Percentiles rank a stretch among this genome's conserved stretches.
These are phyloP conservation scores for Rhingia rostrata DNA, from an alignment of 2,888 invertebrate species.

Conservation along the genomic window DNA sequence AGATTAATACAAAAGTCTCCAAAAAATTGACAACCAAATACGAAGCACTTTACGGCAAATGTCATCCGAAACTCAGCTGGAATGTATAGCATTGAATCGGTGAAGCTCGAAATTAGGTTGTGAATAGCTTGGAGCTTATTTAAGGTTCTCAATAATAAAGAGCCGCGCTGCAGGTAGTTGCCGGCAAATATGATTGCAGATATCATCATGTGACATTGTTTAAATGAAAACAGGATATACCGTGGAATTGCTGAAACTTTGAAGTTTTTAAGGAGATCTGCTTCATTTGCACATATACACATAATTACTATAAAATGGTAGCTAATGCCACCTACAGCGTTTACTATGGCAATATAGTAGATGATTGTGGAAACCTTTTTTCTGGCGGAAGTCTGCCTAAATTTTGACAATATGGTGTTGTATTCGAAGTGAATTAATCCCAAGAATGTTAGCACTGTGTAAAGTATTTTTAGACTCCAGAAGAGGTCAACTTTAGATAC, in stretches of 20 bases:
- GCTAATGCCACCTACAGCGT: neutral
- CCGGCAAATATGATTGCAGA: neutral
- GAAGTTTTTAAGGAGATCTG: no score
- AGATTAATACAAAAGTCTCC: neutral
- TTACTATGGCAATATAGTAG: neutral
- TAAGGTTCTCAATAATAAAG: neutral
- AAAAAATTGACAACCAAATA: neutral
- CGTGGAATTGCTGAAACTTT: no score
- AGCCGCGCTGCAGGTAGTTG: neutral
- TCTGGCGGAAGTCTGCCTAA: neutral
- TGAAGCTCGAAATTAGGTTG: neutral
- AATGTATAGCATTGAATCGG: neutral
- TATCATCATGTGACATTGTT: neutral
- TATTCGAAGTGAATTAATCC: neutral
- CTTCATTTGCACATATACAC: no score
- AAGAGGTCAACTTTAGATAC: neutral
- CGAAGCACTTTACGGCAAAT: neutral
- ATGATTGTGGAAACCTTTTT: neutral
- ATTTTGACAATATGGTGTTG: neutral
- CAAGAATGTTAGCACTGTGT: neutral
- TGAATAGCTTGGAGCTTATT: neutral
- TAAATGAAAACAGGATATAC: no score
- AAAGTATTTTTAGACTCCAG: neutral
- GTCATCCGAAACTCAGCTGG: neutral
- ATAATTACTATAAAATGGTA: no score